Evolutionary conservation across 1,140 invertebrate genomes (phyloP), one percentile per base, ranked within the genome.

Genomic region (Pomacea maculata): DNA sequence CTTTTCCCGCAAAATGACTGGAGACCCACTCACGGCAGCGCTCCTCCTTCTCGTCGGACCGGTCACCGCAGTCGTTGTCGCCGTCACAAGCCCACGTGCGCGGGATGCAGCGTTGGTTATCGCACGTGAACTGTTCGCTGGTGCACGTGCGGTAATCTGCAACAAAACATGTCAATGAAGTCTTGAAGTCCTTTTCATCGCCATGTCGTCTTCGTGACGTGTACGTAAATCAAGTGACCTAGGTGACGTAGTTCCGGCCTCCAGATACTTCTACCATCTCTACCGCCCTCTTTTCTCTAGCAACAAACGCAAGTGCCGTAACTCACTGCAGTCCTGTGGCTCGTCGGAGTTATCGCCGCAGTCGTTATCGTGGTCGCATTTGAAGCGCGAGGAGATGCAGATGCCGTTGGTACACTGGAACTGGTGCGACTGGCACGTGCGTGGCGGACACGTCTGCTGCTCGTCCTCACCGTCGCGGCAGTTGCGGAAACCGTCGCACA

Each of bases 81-180:
- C 96, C 96, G 87, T 97, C 96, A 90, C 96, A 97, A 83, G 94
- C 93, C 97, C 97, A 99, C 10, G 95, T 94, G 83, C 94, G 95
- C 0, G 94, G 96, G 75, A 99, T 95, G 89, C 97, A 99, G 1
- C 97, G 93, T 11, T 96, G 95, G 88, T 98, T 99, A 67, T 93
- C 94, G 89, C 97, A 99, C 17, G 94, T 95, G 90, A 97, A 99
- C 90, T 98, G 96, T 0, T 96, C 95, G 6, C 93, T 93, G 19
- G 70, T 80, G 82, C 90, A 91, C 9, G 74, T 80, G 14, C 83
- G 82, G 79, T 90, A 89, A 54, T 86, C 89, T 90, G 82, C 34
- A 84, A 85, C 65, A 74, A 80, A 64, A 54, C 78, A 72, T 21
- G 77, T 45, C 34, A 45, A 45, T 45, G 34, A 45, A 45, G 34